These are phyloP conservation scores for Venustaconcha ellipsiformis DNA, from an alignment of 1,140 invertebrate genomes.

Conservation along the genomic window DNA sequence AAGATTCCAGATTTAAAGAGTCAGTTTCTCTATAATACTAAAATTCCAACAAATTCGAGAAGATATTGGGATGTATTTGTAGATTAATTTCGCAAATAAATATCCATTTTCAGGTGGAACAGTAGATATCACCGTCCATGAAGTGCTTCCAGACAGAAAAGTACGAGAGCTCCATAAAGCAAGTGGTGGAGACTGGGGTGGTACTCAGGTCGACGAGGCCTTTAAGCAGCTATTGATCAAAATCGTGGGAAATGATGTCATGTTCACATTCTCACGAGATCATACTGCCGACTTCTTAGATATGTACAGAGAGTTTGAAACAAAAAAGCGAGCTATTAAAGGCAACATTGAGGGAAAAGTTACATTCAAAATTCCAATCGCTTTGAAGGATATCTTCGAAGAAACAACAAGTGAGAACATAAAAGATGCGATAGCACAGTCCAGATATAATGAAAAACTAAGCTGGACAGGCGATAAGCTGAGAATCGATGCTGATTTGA, in stretches of 20 bases:
- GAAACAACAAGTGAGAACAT: neutral
- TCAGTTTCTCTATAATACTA: no score
- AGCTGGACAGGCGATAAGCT: slow-evolving; percentile 7
- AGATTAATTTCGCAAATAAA: no score
- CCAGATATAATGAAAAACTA: slow-evolving; percentile 5
- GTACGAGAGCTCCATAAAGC: slow-evolving; percentile 37
- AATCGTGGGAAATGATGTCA: slow-evolving; percentile 21
- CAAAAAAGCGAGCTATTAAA: slow-evolving; percentile 23
- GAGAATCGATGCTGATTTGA: slow-evolving; percentile 6
- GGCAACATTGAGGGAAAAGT: slow-evolving; percentile 12
- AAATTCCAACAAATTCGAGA: no score
- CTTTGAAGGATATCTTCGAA: slow-evolving; percentile 9
- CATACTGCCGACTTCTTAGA: slow-evolving; percentile 28
- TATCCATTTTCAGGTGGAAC: slow-evolving; percentile 35
- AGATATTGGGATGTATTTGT: no score
- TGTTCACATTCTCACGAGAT: slow-evolving; percentile 25
- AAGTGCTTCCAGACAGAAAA: slow-evolving; percentile 25
- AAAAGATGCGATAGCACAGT: neutral
- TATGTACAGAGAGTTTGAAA: slow-evolving; percentile 22
- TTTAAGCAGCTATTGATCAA: slow-evolving; percentile 34
- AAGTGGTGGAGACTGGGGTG: slow-evolving; percentile 43
- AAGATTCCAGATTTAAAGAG: no score
- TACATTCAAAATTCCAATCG: slow-evolving; percentile 19
- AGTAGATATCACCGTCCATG: slow-evolving; percentile 40
- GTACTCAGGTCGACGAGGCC: slow-evolving; percentile 35